Evolutionary conservation across 2,797 vertebrate species (phyloP), one percentile per base, ranked within the genome.

Genomic region (Epinephelus coioides): DNA sequence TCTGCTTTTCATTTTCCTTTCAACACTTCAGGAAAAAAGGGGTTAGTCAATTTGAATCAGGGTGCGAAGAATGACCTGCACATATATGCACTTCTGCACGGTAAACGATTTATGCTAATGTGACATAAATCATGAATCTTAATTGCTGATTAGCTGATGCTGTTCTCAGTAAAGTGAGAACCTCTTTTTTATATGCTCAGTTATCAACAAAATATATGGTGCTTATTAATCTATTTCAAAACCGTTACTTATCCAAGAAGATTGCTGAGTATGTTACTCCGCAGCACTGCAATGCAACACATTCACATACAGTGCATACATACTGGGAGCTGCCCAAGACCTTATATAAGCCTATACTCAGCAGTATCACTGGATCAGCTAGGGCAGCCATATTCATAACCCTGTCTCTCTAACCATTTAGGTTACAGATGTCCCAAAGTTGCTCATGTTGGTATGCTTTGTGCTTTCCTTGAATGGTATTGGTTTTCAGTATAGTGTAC

Each of bases 1-100:
- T 57, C 46, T 67, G 64, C 10, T 80, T 82, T 85, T 88, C 83
- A 76, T 84, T 84, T 84, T 81, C 71, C 71, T 75, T 67, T 76
- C 61, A 25, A 19, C 69, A 49, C 69, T 25, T 21, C n/a, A 3
- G 19, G 19, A 19, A 47, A 51, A 62, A 60, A 6, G 61, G 21
- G 9, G 25, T 14, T 30, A 21, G 73, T 82, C 69, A 10, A 6
- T 79, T 75, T 65, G 34, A 59, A 65, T 75, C 43, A 60, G 71
- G 12, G 65, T 19, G 17, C 30, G 65, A 63, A 8, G 50, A 63
- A 27, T 34, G 49, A 77, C 73, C 5, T 83, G 71, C 80, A 81
- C 56, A 38, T 75, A 64, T 21, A 51, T 63, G 59, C 78, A 63
- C 68, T 82, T 83, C 68, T 61, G 66, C 57, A 54, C 19, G 34